These are phyloP conservation scores for Synaphobranchus kaupii DNA, from an alignment of 2,797 vertebrate species.

Conservation along the genomic window DNA sequence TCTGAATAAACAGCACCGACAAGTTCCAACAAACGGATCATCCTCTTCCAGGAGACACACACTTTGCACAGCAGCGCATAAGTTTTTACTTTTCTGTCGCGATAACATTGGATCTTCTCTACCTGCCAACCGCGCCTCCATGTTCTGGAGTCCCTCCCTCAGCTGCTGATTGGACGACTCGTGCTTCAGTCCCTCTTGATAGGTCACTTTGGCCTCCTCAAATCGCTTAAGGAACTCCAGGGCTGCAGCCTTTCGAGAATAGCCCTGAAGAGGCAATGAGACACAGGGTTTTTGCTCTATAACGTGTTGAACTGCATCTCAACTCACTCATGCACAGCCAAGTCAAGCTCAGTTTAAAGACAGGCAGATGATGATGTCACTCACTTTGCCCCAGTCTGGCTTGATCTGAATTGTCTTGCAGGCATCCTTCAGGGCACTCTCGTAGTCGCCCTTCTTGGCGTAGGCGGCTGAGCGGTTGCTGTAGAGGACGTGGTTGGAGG, in stretches of 20 bases:
- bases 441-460: conserved; percentile 83
- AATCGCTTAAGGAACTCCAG: conserved; percentile 88
- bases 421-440: conserved; percentile 86
- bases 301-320: not conserved
- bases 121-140: conserved; percentile 77
- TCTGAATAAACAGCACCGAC: not conserved
- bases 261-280: conserved; percentile 74
- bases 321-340: not conserved
- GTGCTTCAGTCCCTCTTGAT: conserved; percentile 86
- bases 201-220: conserved; percentile 87
- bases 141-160: conserved; percentile 78
- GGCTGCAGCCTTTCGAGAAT: conserved; percentile 91
- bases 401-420: conserved; percentile 89
- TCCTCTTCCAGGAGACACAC: not conserved
- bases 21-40: not conserved
- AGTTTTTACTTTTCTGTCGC: not conserved
- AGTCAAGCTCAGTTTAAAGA: not conserved
- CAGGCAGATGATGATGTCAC: conserved; percentile 7
- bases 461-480: conserved; percentile 86
- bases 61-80: not conserved
- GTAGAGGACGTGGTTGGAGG: conserved; percentile 89
- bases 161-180: conserved; percentile 80
- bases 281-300: not conserved
- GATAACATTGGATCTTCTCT: not conserved
- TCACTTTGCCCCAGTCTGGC: conserved; percentile 93